A percentile compares a stretch with the other conserved stretches of the same genome.
Conservation (phyloP, 2,113 vertebrate genomes). For the Trinectes maculatus region DNA sequence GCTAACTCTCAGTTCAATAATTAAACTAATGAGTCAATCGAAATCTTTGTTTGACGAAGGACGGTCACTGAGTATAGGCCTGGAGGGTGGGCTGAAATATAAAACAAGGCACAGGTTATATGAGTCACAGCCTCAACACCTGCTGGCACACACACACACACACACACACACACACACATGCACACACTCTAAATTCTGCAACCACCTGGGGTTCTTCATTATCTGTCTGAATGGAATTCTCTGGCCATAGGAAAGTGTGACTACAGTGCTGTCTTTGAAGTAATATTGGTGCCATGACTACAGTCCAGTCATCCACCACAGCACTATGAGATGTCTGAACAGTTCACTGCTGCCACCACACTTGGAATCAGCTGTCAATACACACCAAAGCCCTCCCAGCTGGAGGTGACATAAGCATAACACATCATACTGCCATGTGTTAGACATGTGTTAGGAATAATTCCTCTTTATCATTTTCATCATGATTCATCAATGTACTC, state of each 20-base stretch:
- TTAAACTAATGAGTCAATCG: conserved; percentile 28
- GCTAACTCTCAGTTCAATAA: conserved; percentile 15
- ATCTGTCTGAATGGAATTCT: conserved; percentile 9
- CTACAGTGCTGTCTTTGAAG: conserved; percentile 22
- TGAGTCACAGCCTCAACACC: conserved; percentile 47
- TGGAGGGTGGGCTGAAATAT: conserved; percentile 1
- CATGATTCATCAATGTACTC: no score
- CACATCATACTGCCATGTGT: conserved; percentile 2
- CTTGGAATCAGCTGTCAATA: conserved; percentile 11
- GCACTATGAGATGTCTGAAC: background rate
- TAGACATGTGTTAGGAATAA: no score
- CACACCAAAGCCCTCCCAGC: conserved; percentile 27
- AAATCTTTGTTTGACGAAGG: conserved; percentile 17
- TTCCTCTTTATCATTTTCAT: no score
- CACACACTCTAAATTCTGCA: conserved; percentile 14
- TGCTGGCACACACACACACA: conserved; percentile 4
- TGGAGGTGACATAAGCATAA: conserved; percentile 20
- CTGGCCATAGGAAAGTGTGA: background rate
- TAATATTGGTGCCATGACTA: conserved; percentile 8
- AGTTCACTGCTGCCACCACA: background rate
- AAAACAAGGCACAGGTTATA: conserved; percentile 13
- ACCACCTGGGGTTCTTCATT: conserved; percentile 39
- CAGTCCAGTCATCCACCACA: conserved; percentile 2
- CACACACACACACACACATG: background rate
- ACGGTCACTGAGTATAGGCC: background rate